Conservation (phyloP, 1,140 invertebrate species). For the Drosophila repleta region DNA sequence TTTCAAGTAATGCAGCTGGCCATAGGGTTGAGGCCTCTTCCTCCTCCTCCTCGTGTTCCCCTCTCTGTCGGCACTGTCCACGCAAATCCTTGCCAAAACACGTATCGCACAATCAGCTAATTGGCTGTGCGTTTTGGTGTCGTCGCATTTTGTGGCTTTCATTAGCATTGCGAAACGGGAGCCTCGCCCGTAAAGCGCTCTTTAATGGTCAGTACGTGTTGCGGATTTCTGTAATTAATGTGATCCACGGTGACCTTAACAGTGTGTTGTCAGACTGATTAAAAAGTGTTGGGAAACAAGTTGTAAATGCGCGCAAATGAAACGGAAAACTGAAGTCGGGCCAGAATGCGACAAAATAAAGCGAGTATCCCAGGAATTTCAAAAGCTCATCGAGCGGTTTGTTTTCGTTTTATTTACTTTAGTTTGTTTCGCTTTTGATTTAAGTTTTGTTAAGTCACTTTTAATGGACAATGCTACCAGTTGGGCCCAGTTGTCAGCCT, state of each 20-base stretch:
- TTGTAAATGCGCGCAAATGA: slow-evolving; percentile 61
- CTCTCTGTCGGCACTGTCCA: background rate
- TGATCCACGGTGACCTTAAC: slow-evolving; percentile 74
- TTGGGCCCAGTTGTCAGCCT: slow-evolving; percentile 59
- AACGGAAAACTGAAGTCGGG: slow-evolving; percentile 59
- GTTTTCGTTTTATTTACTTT: slow-evolving; percentile 24
- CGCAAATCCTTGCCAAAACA: slow-evolving; percentile 68
- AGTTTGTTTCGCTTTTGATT: background rate
- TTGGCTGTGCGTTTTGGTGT: slow-evolving; percentile 61
- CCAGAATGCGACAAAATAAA: slow-evolving; percentile 12
- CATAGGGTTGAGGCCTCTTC: background rate
- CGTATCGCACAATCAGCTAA: slow-evolving; percentile 75
- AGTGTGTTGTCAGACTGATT: slow-evolving; percentile 75
- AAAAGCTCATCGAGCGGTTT: slow-evolving; percentile 33
- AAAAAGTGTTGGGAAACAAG: slow-evolving; percentile 78
- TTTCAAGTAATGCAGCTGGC: slow-evolving; percentile 28
- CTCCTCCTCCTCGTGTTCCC: background rate
- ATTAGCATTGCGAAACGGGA: slow-evolving; percentile 64
- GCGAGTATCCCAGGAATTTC: slow-evolving; percentile 18
- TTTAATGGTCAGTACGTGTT: slow-evolving; percentile 75
- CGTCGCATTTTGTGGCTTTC: slow-evolving; percentile 64
- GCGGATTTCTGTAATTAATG: slow-evolving; percentile 71
- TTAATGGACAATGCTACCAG: slow-evolving; percentile 53
- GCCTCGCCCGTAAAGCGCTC: slow-evolving; percentile 41
- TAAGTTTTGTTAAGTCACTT: slow-evolving; percentile 63